Evolutionary conservation across 2,797 vertebrate species (phyloP), one percentile per base, ranked within the genome.

Genomic region (Choloepus didactylus): DNA sequence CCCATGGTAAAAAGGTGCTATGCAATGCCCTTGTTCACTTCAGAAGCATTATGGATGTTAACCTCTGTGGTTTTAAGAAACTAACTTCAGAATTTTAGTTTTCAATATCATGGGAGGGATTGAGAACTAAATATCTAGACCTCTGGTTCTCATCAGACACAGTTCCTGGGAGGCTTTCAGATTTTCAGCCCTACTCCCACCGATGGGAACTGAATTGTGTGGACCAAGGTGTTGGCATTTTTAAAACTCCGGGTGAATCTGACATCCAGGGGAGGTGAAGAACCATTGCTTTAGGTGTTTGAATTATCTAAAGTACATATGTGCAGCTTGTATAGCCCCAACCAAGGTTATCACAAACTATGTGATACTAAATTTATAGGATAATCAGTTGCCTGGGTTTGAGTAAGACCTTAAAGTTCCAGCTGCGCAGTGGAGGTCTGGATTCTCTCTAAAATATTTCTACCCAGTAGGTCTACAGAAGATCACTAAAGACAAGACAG

Each of bases 131-230:
- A 27, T 66, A 89, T 67, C 51, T 69, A 31, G 4, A 60, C 59
- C 15, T 72, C 7, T 82, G 67, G 41, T 86, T 89, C 44, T 93
- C 60, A 54, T 10, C 21, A 73, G 80, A 44, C 38, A 66, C 60
- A 90, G 49, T 92, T 87, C 72, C n/a, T 82, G 54, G 35, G 9
- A 51, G 80, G 54, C n/a, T 85, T 91, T 75, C 38, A 90, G 31
- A 87, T 54, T 38, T 41, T 23, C 54, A 21, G 3, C 46, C 18
- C 3, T 51, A 66, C 19, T 19, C 27, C 3, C 29, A 11, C 38
- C 9, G 41, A 49, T 49, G 27, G 41, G 75, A 93, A 83, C 8
- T 35, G 35, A 95, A 69, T 44, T 83, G 25, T 62, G 15, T 38
- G 27, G 41, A 59, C 1, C 3, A 27, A 82, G 64, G 51, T 15